A percentile compares a stretch with the other conserved stretches of the same genome.
Evolutionary conservation across 2,113 vertebrate species (phyloP).

Genomic region (Zosterops japonicus): DNA sequence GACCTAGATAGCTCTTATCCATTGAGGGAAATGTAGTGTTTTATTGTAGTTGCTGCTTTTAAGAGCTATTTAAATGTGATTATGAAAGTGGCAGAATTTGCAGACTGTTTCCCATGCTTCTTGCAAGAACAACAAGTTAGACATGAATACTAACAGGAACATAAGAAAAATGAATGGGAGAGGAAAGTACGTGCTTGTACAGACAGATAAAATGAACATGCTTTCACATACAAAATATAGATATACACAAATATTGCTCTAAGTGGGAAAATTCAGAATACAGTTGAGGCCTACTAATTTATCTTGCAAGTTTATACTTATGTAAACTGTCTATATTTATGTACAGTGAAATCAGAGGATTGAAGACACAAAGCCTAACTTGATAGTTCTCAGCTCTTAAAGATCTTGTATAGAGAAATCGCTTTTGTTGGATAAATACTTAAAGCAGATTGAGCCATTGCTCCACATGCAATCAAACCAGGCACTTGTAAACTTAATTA

Average conservation of each 20-base stretch:
- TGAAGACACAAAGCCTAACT: neutral
- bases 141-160: neutral
- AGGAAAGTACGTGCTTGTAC: neutral
- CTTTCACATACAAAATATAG: neutral
- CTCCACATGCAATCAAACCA: slow-evolving; percentile 29
- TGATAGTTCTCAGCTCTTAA: neutral
- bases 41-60: neutral
- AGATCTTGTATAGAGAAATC: neutral
- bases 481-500: slow-evolving; percentile 36
- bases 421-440: slow-evolving; percentile 6
- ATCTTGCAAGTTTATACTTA: neutral
- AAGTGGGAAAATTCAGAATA: neutral
- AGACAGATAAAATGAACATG: neutral
- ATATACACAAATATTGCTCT: neutral
- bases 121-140: neutral
- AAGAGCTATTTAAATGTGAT: neutral
- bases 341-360: neutral
- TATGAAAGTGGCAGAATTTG: neutral
- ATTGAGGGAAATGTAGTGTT: neutral
- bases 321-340: neutral
- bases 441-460: slow-evolving; percentile 25
- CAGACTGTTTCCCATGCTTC: neutral
- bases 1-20: neutral
- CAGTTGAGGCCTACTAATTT: neutral
- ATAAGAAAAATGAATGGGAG: neutral